A percentile compares a stretch with the other conserved stretches of the same genome.
Evolutionary conservation across 2,113 vertebrate genomes (phyloP).

Genomic region (Pygoscelis adeliae): DNA sequence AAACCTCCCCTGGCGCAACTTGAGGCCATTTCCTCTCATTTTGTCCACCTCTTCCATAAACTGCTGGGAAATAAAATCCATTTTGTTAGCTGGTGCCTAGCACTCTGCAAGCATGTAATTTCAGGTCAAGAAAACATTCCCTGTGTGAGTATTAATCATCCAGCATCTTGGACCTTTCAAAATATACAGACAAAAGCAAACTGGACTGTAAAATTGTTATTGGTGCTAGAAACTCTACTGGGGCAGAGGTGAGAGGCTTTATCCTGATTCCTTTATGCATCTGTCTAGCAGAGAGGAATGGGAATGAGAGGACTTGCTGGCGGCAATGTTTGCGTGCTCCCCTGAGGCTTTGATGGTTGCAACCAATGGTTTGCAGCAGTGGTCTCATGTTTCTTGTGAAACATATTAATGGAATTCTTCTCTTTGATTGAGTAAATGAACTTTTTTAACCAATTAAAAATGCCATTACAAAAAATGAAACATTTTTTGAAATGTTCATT

Average conservation of each 20-base stretch:
- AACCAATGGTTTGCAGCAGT: not conserved
- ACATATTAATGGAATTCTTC: not conserved
- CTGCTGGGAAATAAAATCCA: not conserved
- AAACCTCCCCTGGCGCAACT: too few relatives aligned
- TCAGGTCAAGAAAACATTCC: not conserved
- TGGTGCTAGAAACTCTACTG: not conserved
- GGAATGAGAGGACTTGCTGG: not conserved
- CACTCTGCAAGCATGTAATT: not conserved
- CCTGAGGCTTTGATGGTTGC: not conserved
- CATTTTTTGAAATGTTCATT: not conserved
- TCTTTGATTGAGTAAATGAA: not conserved
- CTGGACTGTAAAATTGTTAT: not conserved
- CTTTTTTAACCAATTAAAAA: not conserved
- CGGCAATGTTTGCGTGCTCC: fast-evolving
- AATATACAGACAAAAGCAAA: not conserved
- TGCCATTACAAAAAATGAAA: not conserved
- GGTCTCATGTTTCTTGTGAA: not conserved
- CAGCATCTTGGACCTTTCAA: not conserved
- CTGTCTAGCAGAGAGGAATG: not conserved
- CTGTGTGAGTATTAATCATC: not conserved
- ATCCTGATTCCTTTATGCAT: not conserved
- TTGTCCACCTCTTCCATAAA: not conserved
- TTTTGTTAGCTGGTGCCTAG: not conserved
- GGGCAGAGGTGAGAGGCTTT: not conserved
- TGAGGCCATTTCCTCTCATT: not conserved